Evolutionary conservation across 2,797 vertebrate species (phyloP), one percentile per base, ranked within the genome.

Genomic region (Megalops cyprinoides): DNA sequence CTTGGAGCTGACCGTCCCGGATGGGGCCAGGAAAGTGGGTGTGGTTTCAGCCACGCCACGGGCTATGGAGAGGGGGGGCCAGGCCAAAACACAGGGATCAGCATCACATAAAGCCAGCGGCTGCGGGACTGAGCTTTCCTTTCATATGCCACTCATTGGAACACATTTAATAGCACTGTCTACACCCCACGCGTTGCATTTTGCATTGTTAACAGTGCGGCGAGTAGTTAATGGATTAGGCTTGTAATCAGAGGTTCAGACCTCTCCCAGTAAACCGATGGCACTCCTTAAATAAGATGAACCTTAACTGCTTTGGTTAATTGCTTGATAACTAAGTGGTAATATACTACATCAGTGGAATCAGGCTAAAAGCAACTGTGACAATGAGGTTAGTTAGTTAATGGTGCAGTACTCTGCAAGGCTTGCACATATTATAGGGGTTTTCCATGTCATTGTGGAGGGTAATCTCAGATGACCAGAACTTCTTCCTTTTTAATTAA

Each of bases 1-100:
- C 90, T 98, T 98, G 85, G 94, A 96, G 92, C 97, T 99, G 0
- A 95, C 89, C 0, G 85, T 93, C 71, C 96, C 97, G 0, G 89
- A 89, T 0, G 98, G 98, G 5, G 96, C 95, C 83, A 98, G 96
- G 93, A 99, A 98, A 86, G 91, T 95, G 14, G 97, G 98, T 0
- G 92, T 96, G 4, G 96, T 94, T 85, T 98, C 96, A 0, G 94
- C 87, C 81, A 97, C 91, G 85, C 93, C 96, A 73, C 97, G 97
- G 84, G 94, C 98, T 99, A 92, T 28, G 82, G 90, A 92, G 53
- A 23, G 46, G 46, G 82, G 28, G 44, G 83, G 82, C 84, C 51
- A 48, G 1, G 6, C 18, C n/a, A 55, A 14, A 74, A 37, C 25
- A 31, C 58, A 28, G n/a, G 31, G 10, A 58, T 58, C 56, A 58